Percentiles rank a stretch among this genome's conserved stretches.
These are phyloP conservation scores for Distichodus sexfasciatus DNA, from an alignment of 2,797 vertebrate genomes.

Conservation along the genomic window DNA sequence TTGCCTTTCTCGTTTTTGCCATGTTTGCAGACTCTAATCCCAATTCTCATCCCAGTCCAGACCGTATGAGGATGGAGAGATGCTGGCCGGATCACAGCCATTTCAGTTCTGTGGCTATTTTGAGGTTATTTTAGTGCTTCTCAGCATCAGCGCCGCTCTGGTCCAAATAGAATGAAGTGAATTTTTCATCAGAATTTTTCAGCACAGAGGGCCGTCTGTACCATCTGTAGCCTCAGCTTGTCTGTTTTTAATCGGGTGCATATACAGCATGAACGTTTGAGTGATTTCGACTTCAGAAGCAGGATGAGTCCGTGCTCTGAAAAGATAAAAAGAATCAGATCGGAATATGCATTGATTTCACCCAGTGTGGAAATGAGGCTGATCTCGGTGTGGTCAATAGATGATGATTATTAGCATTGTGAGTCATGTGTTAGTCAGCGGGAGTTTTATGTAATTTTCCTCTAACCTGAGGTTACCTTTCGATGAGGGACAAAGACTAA, in stretches of 20 bases:
- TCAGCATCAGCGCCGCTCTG: background rate
- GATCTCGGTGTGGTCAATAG: background rate
- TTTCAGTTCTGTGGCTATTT: conserved; percentile 1
- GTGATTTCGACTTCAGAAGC: background rate
- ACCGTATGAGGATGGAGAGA: conserved; percentile 7
- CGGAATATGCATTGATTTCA: background rate
- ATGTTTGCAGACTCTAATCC: background rate
- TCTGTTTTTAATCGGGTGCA: background rate
- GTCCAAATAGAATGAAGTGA: background rate
- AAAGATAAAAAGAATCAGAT: background rate
- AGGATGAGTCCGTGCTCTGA: background rate
- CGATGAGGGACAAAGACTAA: background rate
- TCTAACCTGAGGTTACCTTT: background rate
- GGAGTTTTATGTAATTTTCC: background rate
- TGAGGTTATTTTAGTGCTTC: background rate
- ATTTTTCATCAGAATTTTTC: background rate
- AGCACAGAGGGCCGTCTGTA: background rate
- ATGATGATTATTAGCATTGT: background rate
- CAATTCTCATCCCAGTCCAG: conserved; percentile 4
- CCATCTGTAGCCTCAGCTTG: no score
- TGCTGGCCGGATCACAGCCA: conserved; percentile 4
- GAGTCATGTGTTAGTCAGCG: conserved; percentile 1
- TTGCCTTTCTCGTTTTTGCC: background rate
- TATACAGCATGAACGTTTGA: background rate
- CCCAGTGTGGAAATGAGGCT: background rate